phyloP scores from a whole-genome alignment of 2,888 invertebrate genomes.

The Podabrus alpinus region DNA sequence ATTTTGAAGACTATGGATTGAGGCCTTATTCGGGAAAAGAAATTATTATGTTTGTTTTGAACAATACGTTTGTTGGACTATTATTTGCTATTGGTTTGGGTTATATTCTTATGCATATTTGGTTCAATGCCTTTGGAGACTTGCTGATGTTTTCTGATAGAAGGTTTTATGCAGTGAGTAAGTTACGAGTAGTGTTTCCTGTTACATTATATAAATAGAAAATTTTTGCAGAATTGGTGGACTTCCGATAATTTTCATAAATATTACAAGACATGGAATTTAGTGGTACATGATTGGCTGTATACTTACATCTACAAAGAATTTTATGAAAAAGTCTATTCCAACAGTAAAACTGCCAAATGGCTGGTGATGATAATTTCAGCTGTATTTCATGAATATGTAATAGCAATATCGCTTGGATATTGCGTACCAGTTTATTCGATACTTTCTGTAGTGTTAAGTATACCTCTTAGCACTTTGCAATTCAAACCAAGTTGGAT shows the following conservation, averaged over 20 bases:
- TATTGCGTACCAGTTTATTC: slow-evolving; percentile 89
- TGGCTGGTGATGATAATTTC: slow-evolving; percentile 77
- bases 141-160: slow-evolving; percentile 85
- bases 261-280: slow-evolving; percentile 93
- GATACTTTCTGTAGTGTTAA: slow-evolving; percentile 73
- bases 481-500: slow-evolving; percentile 56
- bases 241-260: slow-evolving; percentile 78
- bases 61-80: slow-evolving; percentile 74
- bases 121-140: slow-evolving; percentile 91
- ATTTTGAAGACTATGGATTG: slow-evolving; percentile 63
- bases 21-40: slow-evolving; percentile 53
- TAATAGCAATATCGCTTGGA: slow-evolving; percentile 76
- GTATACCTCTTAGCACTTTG: slow-evolving; percentile 63
- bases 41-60: slow-evolving; percentile 67
- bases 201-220: not conserved
- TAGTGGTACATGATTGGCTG: slow-evolving; percentile 93
- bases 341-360: slow-evolving; percentile 61
- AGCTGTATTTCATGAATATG: slow-evolving; percentile 86
- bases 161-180: slow-evolving; percentile 72
- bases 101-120: slow-evolving; percentile 86
- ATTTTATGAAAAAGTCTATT: slow-evolving; percentile 54
- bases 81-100: slow-evolving; percentile 63
- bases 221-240: slow-evolving; percentile 84
- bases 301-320: slow-evolving; percentile 88
- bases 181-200: not conserved